Conservation (phyloP, 2,797 vertebrate species). For the Acanthurus leucopareius region DNA sequence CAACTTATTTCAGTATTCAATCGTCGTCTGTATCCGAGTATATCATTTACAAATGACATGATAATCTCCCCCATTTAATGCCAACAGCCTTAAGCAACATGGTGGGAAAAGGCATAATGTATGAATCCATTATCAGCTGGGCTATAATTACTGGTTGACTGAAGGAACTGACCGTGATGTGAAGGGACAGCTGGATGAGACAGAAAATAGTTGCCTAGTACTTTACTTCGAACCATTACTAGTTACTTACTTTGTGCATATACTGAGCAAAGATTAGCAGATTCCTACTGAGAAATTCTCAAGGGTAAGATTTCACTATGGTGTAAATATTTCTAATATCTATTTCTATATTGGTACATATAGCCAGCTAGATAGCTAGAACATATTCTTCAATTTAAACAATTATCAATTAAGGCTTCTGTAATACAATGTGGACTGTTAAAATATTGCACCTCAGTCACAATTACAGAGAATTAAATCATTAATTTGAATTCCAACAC, state of each 20-base stretch:
- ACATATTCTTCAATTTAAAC: not conserved
- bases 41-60: slow-evolving; percentile 55
- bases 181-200: slow-evolving; percentile 21
- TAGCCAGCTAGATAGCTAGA: not conserved
- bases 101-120: slow-evolving; percentile 37
- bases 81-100: slow-evolving; percentile 33
- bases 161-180: slow-evolving; percentile 51
- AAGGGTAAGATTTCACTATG: too few relatives aligned
- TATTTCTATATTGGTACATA: not conserved
- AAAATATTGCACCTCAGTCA: not conserved
- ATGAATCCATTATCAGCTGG: slow-evolving; percentile 62
- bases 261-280: too few relatives aligned
- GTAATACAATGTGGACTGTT: not conserved
- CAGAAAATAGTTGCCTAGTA: not conserved
- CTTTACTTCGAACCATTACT: not conserved
- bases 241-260: not conserved
- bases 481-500: not conserved
- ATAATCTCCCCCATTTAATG: slow-evolving; percentile 45
- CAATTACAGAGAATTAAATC: not conserved
- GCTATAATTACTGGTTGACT: slow-evolving; percentile 55
- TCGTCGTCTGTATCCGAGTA: slow-evolving; percentile 31
- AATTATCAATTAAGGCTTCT: not conserved
- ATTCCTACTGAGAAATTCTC: not conserved
- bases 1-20: slow-evolving; percentile 32
- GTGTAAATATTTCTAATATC: not conserved